A percentile compares a stretch with the other conserved stretches of the same genome.
phyloP scores from a whole-genome alignment of 2,888 invertebrate genomes.

The Macaria notata region DNA sequence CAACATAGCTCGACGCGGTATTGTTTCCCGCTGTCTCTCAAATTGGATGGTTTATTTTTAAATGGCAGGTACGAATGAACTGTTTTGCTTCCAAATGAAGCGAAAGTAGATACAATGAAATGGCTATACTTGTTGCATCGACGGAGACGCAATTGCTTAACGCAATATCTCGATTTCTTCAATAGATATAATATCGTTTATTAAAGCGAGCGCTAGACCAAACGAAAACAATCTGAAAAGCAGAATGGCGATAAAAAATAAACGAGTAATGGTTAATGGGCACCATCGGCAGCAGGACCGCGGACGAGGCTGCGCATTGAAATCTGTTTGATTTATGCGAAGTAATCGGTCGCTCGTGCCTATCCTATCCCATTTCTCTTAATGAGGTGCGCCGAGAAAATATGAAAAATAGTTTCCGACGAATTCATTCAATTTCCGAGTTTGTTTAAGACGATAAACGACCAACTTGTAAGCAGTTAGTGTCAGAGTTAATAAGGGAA shows the following conservation, averaged over 20 bases:
- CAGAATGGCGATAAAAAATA: constrained; percentile 19
- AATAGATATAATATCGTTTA: not conserved
- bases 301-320: constrained; percentile 52
- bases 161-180: too few species aligned
- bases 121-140: too few species aligned
- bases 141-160: too few species aligned
- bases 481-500: constrained; percentile 45
- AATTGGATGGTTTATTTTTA: constrained; percentile 3
- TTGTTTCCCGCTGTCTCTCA: constrained; percentile 25
- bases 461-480: constrained; percentile 44
- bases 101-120: too few species aligned
- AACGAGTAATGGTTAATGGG: constrained; percentile 29
- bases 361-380: constrained; percentile 35
- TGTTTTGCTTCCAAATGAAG: too few species aligned
- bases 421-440: constrained; percentile 23
- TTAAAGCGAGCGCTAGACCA: constrained; percentile 5
- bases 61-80: not conserved
- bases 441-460: constrained; percentile 35
- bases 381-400: constrained; percentile 29
- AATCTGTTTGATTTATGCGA: constrained; percentile 68
- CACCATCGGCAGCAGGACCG: constrained; percentile 45
- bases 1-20: constrained; percentile 28
- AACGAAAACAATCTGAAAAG: constrained; percentile 24
- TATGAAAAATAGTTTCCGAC: constrained; percentile 32
- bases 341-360: constrained; percentile 52